Evolutionary conservation across 2,888 invertebrate species (phyloP).

Genomic region (Dicyrtoma fusca): DNA sequence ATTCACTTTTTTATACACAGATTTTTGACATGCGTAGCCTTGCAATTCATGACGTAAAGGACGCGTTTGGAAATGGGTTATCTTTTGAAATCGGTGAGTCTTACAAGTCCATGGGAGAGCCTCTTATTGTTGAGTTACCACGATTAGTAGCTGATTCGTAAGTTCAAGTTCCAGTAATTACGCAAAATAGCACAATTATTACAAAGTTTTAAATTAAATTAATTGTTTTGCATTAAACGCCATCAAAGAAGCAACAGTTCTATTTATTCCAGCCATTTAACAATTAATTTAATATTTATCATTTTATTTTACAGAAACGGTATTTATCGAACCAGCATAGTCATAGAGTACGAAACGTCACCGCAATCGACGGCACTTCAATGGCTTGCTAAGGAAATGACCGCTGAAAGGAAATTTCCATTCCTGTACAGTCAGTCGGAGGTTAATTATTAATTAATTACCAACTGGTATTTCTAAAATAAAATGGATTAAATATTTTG

Average conservation of each 20-base stretch:
- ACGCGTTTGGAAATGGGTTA: constrained; percentile 63
- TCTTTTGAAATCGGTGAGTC: constrained; percentile 67
- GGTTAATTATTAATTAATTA: constrained; percentile 60
- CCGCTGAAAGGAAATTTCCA: constrained; percentile 81
- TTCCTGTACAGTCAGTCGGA: constrained; percentile 84
- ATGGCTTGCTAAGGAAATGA: constrained; percentile 85
- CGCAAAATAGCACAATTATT: no score
- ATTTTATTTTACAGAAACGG: no score
- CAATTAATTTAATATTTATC: no score
- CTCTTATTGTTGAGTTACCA: constrained; percentile 69
- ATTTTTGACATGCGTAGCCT: constrained; percentile 75
- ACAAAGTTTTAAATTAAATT: no score
- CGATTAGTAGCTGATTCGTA: constrained; percentile 14
- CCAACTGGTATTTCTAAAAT: no score
- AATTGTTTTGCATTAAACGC: no score
- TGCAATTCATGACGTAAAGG: constrained; percentile 67
- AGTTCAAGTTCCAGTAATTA: not conserved
- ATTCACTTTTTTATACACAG: constrained; percentile 62
- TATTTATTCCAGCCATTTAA: no score
- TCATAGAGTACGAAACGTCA: constrained; percentile 75
- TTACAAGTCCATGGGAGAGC: constrained; percentile 73
- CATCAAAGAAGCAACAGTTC: no score
- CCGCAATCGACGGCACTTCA: constrained; percentile 79
- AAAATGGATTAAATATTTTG: no score
- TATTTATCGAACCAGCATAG: no score